Evolutionary conservation across 2,797 vertebrate genomes (phyloP), one percentile per base, ranked within the genome.

Genomic region (Microchirus variegatus): DNA sequence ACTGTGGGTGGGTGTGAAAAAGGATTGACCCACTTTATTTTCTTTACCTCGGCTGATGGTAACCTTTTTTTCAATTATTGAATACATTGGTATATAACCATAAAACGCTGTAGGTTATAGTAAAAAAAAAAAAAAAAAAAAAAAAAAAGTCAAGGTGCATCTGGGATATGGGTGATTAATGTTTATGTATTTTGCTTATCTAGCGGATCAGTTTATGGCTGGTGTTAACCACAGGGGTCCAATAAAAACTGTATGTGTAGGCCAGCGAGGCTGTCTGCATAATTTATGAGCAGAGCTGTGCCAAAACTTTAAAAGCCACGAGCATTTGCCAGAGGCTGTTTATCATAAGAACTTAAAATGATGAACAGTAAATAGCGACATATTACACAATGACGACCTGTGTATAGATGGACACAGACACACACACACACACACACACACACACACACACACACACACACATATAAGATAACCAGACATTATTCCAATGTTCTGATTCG

Each of bases 151-250:
- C 31, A 31, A 31, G 31, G 52, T 63, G 63, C 81, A 72, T 68
- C 58, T 77, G 77, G 80, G 59, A 65, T 67, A 63, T 53, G 63
- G 62, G 64, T 73, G 64, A 81, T 85, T 67, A 77, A 86, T 81
- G 78, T 43, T 53, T 67, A 70, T 78, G 72, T 41, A 71, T 83
- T 83, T 82, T 85, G 75, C 80, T 75, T 83, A 81, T 78, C 46
- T 45, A 49, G 67, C 71, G 61, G 69, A 74, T 78, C 51, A 13
- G 56, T 67, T 62, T 58, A 31, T 41, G 58, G 61, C 59, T 75
- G 59, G 7, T 64, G 70, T 79, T 65, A 82, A 75, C 68, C 70
- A 70, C 64, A 38, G 75, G 67, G 70, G 70, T 52, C 51, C n/a
- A 36, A 37, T 63, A 46, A 31, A n/a, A 16, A 12, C 49, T 17